Conservation (phyloP, 2,888 invertebrate species). For the Argyra leucocephala region DNA sequence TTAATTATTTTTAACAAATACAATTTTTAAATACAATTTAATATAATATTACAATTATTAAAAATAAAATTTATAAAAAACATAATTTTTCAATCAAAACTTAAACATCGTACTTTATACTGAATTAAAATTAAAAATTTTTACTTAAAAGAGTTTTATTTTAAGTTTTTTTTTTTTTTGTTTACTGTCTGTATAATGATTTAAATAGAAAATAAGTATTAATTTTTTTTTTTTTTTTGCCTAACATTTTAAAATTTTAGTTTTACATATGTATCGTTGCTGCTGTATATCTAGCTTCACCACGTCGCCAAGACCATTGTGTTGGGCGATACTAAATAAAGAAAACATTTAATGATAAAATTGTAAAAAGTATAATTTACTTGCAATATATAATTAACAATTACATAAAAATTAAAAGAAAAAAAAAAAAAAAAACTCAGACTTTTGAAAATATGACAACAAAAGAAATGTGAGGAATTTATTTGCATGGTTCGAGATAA, state of each 20-base stretch:
- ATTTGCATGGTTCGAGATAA: no score
- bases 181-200: background rate
- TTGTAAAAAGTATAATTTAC: no score
- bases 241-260: background rate
- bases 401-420: no score
- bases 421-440: no score
- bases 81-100: background rate
- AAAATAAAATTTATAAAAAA: background rate
- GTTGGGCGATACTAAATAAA: slow-evolving; percentile 80
- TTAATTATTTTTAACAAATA: no score
- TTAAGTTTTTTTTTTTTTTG: background rate
- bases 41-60: no score
- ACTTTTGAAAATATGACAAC: no score
- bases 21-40: no score
- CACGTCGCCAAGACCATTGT: slow-evolving; percentile 84
- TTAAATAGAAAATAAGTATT: slow-evolving; percentile 1
- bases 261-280: slow-evolving; percentile 87
- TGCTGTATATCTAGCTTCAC: slow-evolving; percentile 87
- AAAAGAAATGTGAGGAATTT: no score
- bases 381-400: no score
- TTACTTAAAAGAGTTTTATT: no score
- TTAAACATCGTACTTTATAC: background rate
- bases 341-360: slow-evolving; percentile 17
- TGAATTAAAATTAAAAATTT: background rate
- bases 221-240: background rate